Base-by-base conservation (phyloP, 2,888 invertebrate genomes). In the Sphaerophoria taeniata region DNA sequence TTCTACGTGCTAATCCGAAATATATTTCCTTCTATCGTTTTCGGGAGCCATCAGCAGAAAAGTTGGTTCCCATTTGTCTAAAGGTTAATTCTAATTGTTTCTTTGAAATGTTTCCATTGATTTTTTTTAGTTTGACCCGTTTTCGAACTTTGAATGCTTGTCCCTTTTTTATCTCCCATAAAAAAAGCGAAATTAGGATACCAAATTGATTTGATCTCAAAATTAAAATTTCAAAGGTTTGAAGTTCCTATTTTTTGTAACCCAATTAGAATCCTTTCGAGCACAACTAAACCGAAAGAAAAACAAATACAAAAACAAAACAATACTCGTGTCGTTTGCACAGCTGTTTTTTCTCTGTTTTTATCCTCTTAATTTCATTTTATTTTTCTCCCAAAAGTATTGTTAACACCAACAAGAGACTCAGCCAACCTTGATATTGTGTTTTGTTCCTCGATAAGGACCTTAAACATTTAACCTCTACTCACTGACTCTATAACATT, bases 191-290 rank as follows among this genome's bases (percentile, higher is more conserved):
- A 60, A 39, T 24, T 36, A 24, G 39, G 39, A 58, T 58, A 16
- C 16, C 60, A 39, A 60, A 12, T 60, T 60, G 43, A 24, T 60
- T 60, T 24, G 24, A 24, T 24, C 16, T 2, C n/a, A 6, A 39
- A 39, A 55, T 55, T 55, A 34, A 34, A 14, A 55, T 34, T 34
- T 34, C 34, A 43, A 43, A 43, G 43, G 24, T 43, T 60, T 60
- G 0, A 58, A 60, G 60, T 43, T 60, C 43, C 43, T 12, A 60
- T 24, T 60, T 60, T 39, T 43, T 24, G 24, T 43, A 60, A 55
- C 6, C 24, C 43, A 60, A 60, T 60, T 60, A 60, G 60, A 60
- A 60, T 60, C 60, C 60, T 60, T 60, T 43, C 39, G n/a, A 60
- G 60, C 34, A 4, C 24, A 60, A 60, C 39, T 2, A 60, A 60